A percentile compares a stretch with the other conserved stretches of the same genome.
These are phyloP conservation scores for Ploceus nigricollis DNA, from an alignment of 2,113 vertebrate species.

Conservation along the genomic window DNA sequence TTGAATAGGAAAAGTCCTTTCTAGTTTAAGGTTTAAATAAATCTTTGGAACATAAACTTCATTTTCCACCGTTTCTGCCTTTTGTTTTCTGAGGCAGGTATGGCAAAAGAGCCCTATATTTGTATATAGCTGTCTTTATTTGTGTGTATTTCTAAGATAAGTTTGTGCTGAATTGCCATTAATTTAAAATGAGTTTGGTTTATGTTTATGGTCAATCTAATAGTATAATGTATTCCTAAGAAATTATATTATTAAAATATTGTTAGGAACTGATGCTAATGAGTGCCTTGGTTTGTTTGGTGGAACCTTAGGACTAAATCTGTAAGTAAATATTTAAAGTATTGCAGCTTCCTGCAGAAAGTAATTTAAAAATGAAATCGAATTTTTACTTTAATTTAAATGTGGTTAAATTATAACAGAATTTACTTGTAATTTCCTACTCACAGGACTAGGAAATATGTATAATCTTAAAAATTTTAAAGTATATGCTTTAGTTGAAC, in stretches of 20 bases:
- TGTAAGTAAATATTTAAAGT: not conserved
- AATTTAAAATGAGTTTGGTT: not conserved
- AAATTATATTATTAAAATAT: not conserved
- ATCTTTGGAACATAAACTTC: not conserved
- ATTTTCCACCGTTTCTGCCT: not conserved
- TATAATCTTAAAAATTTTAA: not conserved
- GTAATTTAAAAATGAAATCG: not conserved
- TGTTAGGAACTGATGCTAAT: not conserved
- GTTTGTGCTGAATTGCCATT: not conserved
- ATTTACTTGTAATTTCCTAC: not conserved
- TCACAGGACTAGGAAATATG: not conserved
- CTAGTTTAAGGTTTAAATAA: not conserved
- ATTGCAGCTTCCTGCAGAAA: not conserved
- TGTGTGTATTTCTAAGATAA: not conserved
- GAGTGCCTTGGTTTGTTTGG: not conserved
- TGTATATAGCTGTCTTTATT: not conserved
- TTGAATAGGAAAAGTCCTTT: not conserved
- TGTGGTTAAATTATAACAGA: not conserved
- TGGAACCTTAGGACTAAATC: not conserved
- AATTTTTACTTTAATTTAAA: not conserved
- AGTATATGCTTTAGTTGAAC: not conserved
- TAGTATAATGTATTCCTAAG: not conserved
- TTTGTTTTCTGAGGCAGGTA: not conserved
- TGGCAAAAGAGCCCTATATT: not conserved
- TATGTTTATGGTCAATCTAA: not conserved